Conservation (phyloP, 2,797 vertebrate genomes). For the Sebastes aleutianus region DNA sequence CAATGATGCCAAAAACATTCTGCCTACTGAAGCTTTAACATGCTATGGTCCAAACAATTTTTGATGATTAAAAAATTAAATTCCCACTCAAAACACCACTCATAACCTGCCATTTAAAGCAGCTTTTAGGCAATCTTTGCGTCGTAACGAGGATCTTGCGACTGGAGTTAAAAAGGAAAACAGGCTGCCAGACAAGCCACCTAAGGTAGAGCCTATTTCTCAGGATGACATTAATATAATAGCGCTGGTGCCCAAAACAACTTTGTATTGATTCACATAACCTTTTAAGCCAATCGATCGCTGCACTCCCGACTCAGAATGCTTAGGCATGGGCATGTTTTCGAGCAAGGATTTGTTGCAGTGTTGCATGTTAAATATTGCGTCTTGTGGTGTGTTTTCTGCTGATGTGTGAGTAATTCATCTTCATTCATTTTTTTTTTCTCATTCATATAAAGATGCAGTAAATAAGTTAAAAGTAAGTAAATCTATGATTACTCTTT, state of each 20-base stretch:
- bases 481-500: background rate
- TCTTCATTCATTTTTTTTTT: background rate
- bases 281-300: slow-evolving; percentile 83
- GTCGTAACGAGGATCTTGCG: slow-evolving; percentile 54
- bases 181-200: slow-evolving; percentile 74
- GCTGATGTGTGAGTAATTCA: slow-evolving; percentile 27
- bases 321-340: slow-evolving; percentile 68
- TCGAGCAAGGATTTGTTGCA: slow-evolving; percentile 65
- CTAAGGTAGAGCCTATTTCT: slow-evolving; percentile 79
- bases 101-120: slow-evolving; percentile 27
- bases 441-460: slow-evolving; percentile 1
- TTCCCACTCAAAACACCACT: background rate
- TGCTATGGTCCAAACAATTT: background rate
- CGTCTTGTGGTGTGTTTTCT: slow-evolving; percentile 27
- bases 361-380: slow-evolving; percentile 62
- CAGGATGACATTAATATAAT: slow-evolving; percentile 84
- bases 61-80: background rate
- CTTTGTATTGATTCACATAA: slow-evolving; percentile 83
- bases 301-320: slow-evolving; percentile 73
- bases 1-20: no score
- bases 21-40: background rate
- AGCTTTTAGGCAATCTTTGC: slow-evolving; percentile 40
- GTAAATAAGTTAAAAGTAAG: background rate
- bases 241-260: slow-evolving; percentile 80
- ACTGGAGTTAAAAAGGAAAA: slow-evolving; percentile 72